Percentiles rank a stretch among this genome's conserved stretches.
phyloP scores from a whole-genome alignment of 2,113 vertebrate species.

The Zootoca vivipara region DNA sequence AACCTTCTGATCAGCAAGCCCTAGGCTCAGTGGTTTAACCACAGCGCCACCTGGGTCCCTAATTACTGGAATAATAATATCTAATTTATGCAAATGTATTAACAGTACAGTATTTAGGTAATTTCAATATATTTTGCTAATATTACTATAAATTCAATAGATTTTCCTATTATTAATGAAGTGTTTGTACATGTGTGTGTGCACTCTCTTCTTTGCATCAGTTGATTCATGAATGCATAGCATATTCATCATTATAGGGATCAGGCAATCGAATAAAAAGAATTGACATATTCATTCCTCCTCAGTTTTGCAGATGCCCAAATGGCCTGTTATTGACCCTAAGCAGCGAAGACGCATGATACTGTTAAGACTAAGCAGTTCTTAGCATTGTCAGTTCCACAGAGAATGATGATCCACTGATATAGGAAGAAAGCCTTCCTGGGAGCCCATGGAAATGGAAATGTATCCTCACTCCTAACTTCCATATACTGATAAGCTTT shows the following conservation, averaged over 20 bases:
- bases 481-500: not conserved
- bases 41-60: no score
- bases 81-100: not conserved
- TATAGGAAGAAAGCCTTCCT: not conserved
- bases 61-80: not conserved
- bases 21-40: no score
- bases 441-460: not conserved
- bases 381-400: not conserved
- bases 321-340: not conserved
- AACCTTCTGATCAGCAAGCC: no score
- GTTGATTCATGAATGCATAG: not conserved
- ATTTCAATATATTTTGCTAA: not conserved
- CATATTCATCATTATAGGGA: not conserved
- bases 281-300: not conserved
- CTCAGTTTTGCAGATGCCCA: not conserved
- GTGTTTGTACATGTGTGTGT: not conserved
- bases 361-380: not conserved
- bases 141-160: not conserved
- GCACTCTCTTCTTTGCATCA: not conserved
- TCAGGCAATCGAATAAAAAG: not conserved
- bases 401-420: not conserved
- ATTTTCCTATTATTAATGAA: not conserved
- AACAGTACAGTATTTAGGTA: not conserved
- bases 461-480: not conserved
- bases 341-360: not conserved